Conservation (phyloP, 2,797 vertebrate genomes). For the Sebastes diploproa region DNA sequence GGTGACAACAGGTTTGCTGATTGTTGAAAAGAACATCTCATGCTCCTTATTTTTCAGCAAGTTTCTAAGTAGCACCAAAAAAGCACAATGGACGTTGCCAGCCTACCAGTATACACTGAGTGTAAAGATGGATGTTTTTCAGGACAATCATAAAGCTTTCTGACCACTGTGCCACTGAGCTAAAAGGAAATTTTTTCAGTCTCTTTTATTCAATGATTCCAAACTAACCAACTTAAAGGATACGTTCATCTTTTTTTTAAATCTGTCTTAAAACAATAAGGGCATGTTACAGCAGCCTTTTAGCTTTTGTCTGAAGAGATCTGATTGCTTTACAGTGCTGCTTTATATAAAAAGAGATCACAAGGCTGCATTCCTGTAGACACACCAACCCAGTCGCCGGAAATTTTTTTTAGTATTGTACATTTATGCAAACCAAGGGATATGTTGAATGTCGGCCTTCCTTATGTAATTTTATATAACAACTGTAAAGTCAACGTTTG, state of each 20-base stretch:
- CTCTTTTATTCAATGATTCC: neutral
- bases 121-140: neutral
- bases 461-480: neutral
- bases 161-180: neutral
- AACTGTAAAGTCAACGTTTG: too few species aligned
- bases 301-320: neutral
- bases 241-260: accelerated
- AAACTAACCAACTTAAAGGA: neutral
- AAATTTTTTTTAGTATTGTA: too few species aligned
- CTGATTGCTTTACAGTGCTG: neutral
- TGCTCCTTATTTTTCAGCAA: too few species aligned
- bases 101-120: too few species aligned
- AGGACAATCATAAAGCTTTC: neutral
- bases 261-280: too few species aligned
- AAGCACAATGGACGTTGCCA: neutral
- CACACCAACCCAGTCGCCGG: neutral
- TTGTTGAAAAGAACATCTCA: too few species aligned
- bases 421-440: neutral
- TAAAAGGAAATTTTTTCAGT: neutral
- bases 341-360: neutral
- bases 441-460: neutral
- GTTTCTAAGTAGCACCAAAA: neutral
- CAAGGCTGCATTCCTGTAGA: neutral
- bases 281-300: neutral
- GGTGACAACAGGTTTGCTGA: too few species aligned